Evolutionary conservation across 2,113 vertebrate genomes (phyloP).

Genomic region (Seriola quinqueradiata): DNA sequence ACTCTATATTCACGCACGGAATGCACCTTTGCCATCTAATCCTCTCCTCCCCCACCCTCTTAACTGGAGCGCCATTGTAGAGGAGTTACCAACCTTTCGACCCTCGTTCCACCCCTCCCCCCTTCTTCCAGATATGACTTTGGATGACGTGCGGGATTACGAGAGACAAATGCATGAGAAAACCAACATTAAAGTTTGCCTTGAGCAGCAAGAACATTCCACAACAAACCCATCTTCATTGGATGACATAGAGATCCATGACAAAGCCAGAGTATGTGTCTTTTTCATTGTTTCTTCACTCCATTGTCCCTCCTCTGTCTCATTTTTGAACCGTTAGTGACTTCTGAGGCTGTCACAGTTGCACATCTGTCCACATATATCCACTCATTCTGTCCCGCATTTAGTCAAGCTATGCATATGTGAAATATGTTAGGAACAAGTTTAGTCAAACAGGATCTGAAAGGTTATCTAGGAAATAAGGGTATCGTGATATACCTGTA

Average conservation of each 20-base stretch:
- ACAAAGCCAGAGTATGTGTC: constrained; percentile 95
- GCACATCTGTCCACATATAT: constrained; percentile 16
- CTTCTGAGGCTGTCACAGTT: constrained; percentile 17
- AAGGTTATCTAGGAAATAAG: not conserved
- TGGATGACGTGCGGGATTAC: constrained; percentile 98
- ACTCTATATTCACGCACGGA: not conserved
- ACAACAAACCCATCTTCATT: constrained; percentile 91
- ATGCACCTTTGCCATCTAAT: constrained; percentile 63
- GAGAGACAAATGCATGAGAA: constrained; percentile 99
- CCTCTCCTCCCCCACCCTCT: constrained; percentile 41
- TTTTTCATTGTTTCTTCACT: constrained; percentile 60
- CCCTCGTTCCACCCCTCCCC: constrained; percentile 53
- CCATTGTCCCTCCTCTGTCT: constrained; percentile 36
- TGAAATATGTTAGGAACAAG: not conserved
- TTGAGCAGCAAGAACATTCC: constrained; percentile 87
- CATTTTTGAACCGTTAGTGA: constrained; percentile 42
- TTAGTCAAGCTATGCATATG: constrained; percentile 1
- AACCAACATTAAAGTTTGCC: constrained; percentile 99
- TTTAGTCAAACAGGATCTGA: not conserved
- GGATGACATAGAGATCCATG: constrained; percentile 96
- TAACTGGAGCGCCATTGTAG: constrained; percentile 73
- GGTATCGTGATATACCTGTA: too few relatives aligned
- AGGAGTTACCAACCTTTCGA: constrained; percentile 88
- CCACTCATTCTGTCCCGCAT: constrained; percentile 18
- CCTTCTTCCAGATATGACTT: constrained; percentile 99